A percentile compares a stretch with the other conserved stretches of the same genome.
Conservation (phyloP, 1,140 invertebrate genomes). For the Cydia amplana region DNA sequence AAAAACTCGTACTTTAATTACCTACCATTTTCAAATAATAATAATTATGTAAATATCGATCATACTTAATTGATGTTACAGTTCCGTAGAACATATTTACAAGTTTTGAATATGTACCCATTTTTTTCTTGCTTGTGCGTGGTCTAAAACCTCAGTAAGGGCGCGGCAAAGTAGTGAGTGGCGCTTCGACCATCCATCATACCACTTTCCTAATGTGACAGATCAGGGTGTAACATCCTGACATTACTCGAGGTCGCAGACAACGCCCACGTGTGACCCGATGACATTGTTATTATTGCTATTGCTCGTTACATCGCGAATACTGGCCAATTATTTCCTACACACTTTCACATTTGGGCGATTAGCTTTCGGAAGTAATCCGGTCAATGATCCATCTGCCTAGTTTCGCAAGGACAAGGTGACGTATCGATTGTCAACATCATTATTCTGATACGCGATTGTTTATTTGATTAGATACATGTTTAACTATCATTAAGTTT, state of each 20-base stretch:
- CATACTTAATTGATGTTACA: too few relatives aligned
- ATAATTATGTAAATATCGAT: too few relatives aligned
- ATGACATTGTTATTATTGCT: slow-evolving; percentile 73
- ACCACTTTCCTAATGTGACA: slow-evolving; percentile 19
- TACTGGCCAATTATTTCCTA: slow-evolving; percentile 71
- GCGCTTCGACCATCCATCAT: not conserved
- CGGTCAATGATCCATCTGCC: slow-evolving; percentile 58
- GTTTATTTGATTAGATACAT: slow-evolving; percentile 19
- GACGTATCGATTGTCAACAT: slow-evolving; percentile 22
- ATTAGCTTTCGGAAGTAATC: slow-evolving; percentile 47
- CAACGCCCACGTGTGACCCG: slow-evolving; percentile 59
- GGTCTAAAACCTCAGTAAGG: too few relatives aligned
- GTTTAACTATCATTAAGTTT: slow-evolving; percentile 3
- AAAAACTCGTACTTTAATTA: too few relatives aligned
- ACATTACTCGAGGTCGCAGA: slow-evolving; percentile 42
- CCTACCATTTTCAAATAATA: too few relatives aligned
- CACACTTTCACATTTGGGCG: slow-evolving; percentile 63
- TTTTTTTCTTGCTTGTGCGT: too few relatives aligned
- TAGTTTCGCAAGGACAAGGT: slow-evolving; percentile 44
- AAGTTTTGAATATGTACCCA: too few relatives aligned
- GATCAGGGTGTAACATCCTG: slow-evolving; percentile 14
- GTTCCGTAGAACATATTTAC: too few relatives aligned
- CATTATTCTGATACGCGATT: not conserved
- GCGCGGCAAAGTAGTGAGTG: not conserved
- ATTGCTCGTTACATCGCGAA: slow-evolving; percentile 56